Evolutionary conservation across 1,140 invertebrate species (phyloP).

Genomic region (Achroia grisella): DNA sequence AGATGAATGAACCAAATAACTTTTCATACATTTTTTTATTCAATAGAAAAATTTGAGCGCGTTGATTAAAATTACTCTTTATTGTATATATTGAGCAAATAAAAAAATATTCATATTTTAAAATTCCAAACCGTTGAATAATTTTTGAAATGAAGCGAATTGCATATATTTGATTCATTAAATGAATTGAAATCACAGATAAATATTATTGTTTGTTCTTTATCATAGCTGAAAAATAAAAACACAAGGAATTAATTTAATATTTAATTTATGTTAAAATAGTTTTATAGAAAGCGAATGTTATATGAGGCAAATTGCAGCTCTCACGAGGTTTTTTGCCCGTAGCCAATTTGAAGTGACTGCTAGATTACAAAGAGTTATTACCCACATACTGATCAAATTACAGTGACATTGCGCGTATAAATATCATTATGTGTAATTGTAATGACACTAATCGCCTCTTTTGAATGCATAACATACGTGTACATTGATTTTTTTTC

Average conservation of each 20-base stretch:
- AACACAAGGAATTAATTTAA: too few relatives aligned
- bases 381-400: constrained; percentile 22
- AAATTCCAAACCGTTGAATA: too few relatives aligned
- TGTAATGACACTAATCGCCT: constrained; percentile 40
- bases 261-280: too few relatives aligned
- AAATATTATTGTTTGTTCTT: constrained; percentile 21
- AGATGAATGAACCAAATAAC: too few relatives aligned
- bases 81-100: too few relatives aligned
- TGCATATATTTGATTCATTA: too few relatives aligned
- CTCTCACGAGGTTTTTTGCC: constrained; percentile 41
- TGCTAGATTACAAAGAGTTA: constrained; percentile 7
- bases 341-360: constrained; percentile 25
- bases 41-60: too few relatives aligned
- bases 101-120: too few relatives aligned
- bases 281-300: constrained; percentile 28
- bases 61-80: too few relatives aligned
- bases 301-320: constrained; percentile 12
- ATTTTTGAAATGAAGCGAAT: too few relatives aligned
- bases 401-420: constrained; percentile 25
- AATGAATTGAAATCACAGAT: too few relatives aligned
- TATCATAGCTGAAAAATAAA: constrained; percentile 8
- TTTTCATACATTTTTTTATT: too few relatives aligned
- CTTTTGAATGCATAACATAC: constrained; percentile 19
- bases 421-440: constrained; percentile 39
- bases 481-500: constrained; percentile 37